Evolutionary conservation across 2,113 vertebrate species (phyloP).

Genomic region (Pristiophorus japonicus): DNA sequence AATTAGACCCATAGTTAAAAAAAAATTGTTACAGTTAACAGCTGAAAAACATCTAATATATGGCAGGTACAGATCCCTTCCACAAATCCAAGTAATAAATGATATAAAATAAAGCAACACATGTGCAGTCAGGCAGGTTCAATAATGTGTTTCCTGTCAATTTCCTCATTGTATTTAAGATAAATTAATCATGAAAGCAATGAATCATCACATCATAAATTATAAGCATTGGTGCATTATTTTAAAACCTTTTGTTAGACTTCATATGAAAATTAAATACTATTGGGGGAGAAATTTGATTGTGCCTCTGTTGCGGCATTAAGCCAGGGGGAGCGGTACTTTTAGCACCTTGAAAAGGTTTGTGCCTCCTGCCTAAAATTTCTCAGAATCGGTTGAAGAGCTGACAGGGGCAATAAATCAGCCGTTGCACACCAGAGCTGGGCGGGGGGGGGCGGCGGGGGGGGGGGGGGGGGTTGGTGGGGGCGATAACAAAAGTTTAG

Average conservation of each 20-base stretch:
- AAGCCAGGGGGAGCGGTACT: too few species aligned
- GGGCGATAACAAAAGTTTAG: too few species aligned
- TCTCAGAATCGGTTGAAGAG: too few species aligned
- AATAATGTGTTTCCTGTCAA: not conserved
- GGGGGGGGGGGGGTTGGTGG: too few species aligned
- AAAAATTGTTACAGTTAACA: not conserved
- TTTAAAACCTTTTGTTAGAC: not conserved
- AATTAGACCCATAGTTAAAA: not conserved
- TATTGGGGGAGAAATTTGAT: too few species aligned
- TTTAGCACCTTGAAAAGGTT: too few species aligned
- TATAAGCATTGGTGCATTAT: not conserved
- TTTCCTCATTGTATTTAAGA: not conserved
- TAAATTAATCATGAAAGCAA: not conserved
- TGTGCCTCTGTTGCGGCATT: too few species aligned
- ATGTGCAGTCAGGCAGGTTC: not conserved
- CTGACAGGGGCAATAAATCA: too few species aligned
- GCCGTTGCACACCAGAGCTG: too few species aligned
- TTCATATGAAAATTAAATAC: not conserved
- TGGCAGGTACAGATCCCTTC: not conserved
- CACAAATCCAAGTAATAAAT: not conserved
- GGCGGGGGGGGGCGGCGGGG: too few species aligned
- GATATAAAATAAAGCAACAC: not conserved
- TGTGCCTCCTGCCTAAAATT: too few species aligned
- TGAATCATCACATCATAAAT: not conserved
- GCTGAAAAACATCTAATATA: not conserved